Percentiles rank a stretch among this genome's conserved stretches.
These are phyloP conservation scores for Hystrix cristata DNA, from an alignment of 2,113 vertebrate species.

Conservation along the genomic window DNA sequence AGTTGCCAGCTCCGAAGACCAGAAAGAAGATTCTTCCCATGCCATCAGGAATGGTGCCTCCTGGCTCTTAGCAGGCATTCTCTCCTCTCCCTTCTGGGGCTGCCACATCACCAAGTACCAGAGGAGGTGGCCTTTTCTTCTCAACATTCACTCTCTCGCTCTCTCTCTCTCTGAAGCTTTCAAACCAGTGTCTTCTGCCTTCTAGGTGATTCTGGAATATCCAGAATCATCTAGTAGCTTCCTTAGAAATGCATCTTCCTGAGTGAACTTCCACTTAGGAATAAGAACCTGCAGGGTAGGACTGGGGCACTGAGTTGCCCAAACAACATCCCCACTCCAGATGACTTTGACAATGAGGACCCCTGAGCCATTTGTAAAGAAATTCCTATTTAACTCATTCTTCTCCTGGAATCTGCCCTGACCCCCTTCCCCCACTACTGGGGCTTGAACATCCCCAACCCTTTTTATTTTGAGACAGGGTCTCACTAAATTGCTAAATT, in stretches of 20 bases:
- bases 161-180: background rate
- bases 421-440: background rate
- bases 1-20: background rate
- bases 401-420: background rate
- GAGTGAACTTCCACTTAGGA: background rate
- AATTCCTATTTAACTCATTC: background rate
- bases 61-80: no score
- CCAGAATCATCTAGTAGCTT: background rate
- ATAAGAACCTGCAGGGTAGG: background rate
- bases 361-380: background rate
- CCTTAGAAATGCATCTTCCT: background rate
- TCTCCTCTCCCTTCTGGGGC: background rate
- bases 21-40: background rate
- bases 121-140: background rate
- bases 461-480: background rate
- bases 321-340: fast-evolving
- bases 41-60: background rate
- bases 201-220: background rate
- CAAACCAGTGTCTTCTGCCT: background rate
- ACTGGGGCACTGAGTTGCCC: background rate
- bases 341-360: background rate
- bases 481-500: background rate
- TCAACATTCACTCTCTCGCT: background rate
- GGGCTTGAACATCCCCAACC: background rate
- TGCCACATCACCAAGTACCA: background rate